Evolutionary conservation across 2,888 invertebrate species (phyloP).

Genomic region (Metopia argyrocephala): DNA sequence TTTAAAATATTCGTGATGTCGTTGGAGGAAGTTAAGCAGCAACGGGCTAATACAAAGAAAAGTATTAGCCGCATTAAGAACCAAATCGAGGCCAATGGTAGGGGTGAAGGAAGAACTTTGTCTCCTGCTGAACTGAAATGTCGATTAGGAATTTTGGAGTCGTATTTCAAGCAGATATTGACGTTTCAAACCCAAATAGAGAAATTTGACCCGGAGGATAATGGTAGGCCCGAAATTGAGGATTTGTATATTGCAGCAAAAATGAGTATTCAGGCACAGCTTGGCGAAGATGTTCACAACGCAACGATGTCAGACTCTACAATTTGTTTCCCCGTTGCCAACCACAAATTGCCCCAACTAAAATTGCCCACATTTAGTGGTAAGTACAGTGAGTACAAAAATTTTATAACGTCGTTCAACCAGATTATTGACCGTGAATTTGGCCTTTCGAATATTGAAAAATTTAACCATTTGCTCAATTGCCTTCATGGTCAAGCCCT

Average conservation of each 20-base stretch:
- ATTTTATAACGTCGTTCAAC: slow-evolving; percentile 48
- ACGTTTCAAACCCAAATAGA: slow-evolving; percentile 19
- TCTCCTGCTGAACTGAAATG: slow-evolving; percentile 15
- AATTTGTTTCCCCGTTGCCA: background rate
- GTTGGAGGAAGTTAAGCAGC: slow-evolving; percentile 20
- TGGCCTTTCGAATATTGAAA: slow-evolving; percentile 37
- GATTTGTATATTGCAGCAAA: background rate
- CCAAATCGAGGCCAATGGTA: slow-evolving; percentile 16
- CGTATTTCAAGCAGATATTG: slow-evolving; percentile 27
- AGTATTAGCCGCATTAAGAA: slow-evolving; percentile 28
- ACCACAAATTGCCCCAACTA: no score
- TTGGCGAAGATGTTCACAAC: background rate
- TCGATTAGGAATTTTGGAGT: slow-evolving; percentile 19
- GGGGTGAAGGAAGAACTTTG: slow-evolving; percentile 1
- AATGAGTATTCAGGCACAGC: background rate
- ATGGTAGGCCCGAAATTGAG: slow-evolving; percentile 8
- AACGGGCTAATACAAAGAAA: slow-evolving; percentile 20
- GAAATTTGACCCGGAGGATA: background rate
- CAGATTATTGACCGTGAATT: slow-evolving; percentile 41
- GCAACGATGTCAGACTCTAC: background rate
- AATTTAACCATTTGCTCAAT: slow-evolving; percentile 35
- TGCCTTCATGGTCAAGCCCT: slow-evolving; percentile 41
- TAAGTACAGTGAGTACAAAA: slow-evolving; percentile 44
- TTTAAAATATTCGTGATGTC: no score
- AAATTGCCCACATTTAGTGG: background rate